Evolutionary conservation across 2,888 invertebrate genomes (phyloP), one percentile per base, ranked within the genome.

Genomic region (Brenthis hecate): DNA sequence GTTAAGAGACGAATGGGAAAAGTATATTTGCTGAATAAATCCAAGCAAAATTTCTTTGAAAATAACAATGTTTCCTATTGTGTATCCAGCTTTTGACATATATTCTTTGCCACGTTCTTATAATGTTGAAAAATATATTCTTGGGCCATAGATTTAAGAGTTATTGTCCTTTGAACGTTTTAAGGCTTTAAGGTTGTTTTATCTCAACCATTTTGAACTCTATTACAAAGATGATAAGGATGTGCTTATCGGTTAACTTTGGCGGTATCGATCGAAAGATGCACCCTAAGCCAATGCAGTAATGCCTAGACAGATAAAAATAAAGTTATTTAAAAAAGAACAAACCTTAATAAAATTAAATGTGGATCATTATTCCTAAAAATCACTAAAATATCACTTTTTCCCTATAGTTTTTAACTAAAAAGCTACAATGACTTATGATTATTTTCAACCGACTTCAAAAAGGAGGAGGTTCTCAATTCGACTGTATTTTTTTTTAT

Each of bases 261-360:
- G n/a, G 66, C 14, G 56, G 6, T 72, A 72, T 72, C 65, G 72
- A 69, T 72, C 65, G 65, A 28, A 56, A 63, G 69, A 67, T 69
- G 71, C 66, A 69, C 65, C 57, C 67, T 58, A 23, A 65, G 60
- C 51, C 62, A 51, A 65, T 72, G 69, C 67, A 67, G 69, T 69
- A 71, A 55, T 58, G 55, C 53, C 65, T 48, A 55, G 60, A 53
- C 19, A 16, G 16, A 16, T 11, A 43, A 11, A 43, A 43, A 36
- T 36, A 43, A 43, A 43, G 36, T 43, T 11, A 43, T 43, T 11
- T 43, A 43, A 43, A 43, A 11, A 43, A 43, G 36, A 36, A 11
- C 11, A 43, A 43, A 36, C 36, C 36, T 11, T 11, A 43, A 11
- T 43, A 11, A 43, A 43, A 43, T 43, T 43, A 28, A 23, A 28